These are phyloP conservation scores for Porphyrio hochstetteri DNA, from an alignment of 2,113 vertebrate species.

Conservation along the genomic window DNA sequence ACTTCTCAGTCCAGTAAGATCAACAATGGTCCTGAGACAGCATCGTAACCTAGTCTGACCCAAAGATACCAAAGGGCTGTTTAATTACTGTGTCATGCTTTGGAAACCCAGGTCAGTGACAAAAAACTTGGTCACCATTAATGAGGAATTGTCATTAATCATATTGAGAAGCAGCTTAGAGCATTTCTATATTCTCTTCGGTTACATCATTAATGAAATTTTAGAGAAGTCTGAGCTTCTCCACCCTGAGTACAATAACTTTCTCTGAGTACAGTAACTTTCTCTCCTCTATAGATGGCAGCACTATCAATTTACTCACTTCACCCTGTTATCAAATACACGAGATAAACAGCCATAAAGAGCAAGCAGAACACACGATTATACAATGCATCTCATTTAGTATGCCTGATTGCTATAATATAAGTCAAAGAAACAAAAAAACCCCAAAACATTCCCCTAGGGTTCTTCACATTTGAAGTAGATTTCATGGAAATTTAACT, in stretches of 20 bases:
- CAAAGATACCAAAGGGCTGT: background rate
- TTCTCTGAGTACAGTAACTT: background rate
- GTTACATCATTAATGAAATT: background rate
- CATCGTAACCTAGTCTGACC: background rate
- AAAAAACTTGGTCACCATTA: background rate
- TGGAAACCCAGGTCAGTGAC: background rate
- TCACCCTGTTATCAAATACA: background rate
- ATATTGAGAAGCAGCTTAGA: background rate
- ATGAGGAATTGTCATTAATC: background rate
- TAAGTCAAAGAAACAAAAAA: constrained; percentile 36
- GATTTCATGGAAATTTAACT: constrained; percentile 65
- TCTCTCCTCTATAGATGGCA: background rate
- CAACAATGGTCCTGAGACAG: background rate
- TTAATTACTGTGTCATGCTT: background rate
- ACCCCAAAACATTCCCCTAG: background rate
- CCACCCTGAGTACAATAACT: background rate
- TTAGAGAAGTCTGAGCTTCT: background rate
- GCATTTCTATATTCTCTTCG: background rate
- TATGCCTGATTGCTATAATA: constrained; percentile 1
- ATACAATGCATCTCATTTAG: background rate
- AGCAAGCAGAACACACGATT: background rate
- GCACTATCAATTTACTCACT: background rate
- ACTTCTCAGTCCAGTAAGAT: background rate
- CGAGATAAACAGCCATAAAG: constrained; percentile 9
- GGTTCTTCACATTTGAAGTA: constrained; percentile 48